Conservation (phyloP, 2,797 vertebrate species). For the Ctenopoma kingsleyae region DNA sequence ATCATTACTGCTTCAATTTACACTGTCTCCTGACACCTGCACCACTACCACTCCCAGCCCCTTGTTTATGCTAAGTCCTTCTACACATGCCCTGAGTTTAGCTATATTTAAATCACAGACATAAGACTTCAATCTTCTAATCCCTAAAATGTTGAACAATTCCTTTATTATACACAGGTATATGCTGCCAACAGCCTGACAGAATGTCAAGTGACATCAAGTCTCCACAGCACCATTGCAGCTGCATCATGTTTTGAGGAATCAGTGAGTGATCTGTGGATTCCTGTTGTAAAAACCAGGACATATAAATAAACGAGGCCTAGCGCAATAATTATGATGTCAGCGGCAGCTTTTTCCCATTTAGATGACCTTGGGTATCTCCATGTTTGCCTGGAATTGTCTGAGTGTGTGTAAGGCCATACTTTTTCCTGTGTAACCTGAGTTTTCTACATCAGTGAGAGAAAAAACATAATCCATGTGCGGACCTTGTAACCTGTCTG, state of each 20-base stretch:
- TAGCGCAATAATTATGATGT: slow-evolving; percentile 33
- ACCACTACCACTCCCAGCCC: too few relatives aligned
- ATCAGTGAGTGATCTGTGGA: slow-evolving; percentile 27
- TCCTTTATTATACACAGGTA: slow-evolving; percentile 6
- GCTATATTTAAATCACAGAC: neutral
- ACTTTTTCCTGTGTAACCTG: slow-evolving; percentile 13
- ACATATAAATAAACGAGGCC: slow-evolving; percentile 45
- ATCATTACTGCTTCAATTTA: neutral
- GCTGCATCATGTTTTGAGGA: slow-evolving; percentile 30
- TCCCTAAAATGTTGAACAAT: slow-evolving; percentile 3
- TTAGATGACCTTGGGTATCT: slow-evolving; percentile 31
- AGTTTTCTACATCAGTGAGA: slow-evolving; percentile 31
- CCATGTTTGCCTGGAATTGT: slow-evolving; percentile 13
- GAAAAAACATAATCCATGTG: slow-evolving; percentile 49
- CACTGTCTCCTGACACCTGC: too few relatives aligned
- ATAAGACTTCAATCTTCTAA: neutral
- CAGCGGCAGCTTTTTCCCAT: slow-evolving; percentile 44
- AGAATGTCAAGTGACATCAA: neutral
- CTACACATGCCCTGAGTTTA: neutral
- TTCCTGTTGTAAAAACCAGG: slow-evolving; percentile 44
- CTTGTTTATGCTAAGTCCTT: neutral
- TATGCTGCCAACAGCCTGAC: neutral
- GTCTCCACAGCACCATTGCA: slow-evolving; percentile 11
- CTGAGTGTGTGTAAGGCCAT: neutral
- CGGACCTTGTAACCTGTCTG: slow-evolving; percentile 1